Evolutionary conservation across 1,140 invertebrate genomes (phyloP), one percentile per base, ranked within the genome.

Genomic region (Papilio xuthus): DNA sequence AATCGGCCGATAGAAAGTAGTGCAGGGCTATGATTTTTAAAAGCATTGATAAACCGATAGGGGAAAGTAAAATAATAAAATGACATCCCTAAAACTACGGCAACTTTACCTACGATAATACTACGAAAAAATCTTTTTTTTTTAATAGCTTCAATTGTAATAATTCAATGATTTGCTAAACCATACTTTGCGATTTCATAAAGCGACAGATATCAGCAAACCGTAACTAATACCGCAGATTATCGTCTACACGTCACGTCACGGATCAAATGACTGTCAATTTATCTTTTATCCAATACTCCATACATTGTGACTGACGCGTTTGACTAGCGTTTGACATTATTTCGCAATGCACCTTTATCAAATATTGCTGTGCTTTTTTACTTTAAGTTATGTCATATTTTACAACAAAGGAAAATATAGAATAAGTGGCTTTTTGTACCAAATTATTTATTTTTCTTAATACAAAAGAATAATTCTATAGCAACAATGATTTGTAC

Each of bases 271-370:
- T 32, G 41, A 23, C 74, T 56, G 74, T 76, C 74, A 76, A 63
- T 63, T 76, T 76, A 41, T 37, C 56, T 76, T 76, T 76, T 56
- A 50, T 75, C 13, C 44, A 32, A 37, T 63, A 44, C 18, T 74
- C 23, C 18, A 18, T 37, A 44, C 23, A 74, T 74, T 74, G 44
- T 74, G 44, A 60, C 56, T 76, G 74, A 76, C 50, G 56, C 32
- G 32, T 63, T 76, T 20, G 73, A 76, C 18, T 37, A 60, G 73
- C 50, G 18, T 60, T 76, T 76, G 53, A 63, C 37, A 32, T 23
- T 37, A 76, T 76, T 76, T 76, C 42, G 74, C 23, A 76, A 76
- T 37, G 53, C 53, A 73, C 71, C 18, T 28, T 44, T 50, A 50
- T 32, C 12, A 28, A 67, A 32, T 67, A 28, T 67, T 32, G 13